A percentile compares a stretch with the other conserved stretches of the same genome.
These are phyloP conservation scores for Tragelaphus scriptus DNA, from an alignment of 2,113 vertebrate genomes.

Conservation along the genomic window DNA sequence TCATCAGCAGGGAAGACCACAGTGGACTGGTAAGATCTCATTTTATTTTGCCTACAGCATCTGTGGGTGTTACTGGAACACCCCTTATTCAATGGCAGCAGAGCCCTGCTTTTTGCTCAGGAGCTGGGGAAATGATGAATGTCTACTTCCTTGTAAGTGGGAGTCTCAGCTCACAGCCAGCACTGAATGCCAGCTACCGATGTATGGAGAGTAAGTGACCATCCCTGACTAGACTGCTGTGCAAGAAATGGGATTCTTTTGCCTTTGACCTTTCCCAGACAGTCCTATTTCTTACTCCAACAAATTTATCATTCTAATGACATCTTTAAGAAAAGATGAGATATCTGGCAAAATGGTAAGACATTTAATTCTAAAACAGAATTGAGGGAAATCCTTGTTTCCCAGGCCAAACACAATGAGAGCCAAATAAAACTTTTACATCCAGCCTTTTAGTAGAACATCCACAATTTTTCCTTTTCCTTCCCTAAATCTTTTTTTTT, in stretches of 20 bases:
- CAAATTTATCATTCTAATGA: background rate
- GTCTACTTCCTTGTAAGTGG: background rate
- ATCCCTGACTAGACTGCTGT: background rate
- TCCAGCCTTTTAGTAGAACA: background rate
- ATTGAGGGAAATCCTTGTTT: background rate
- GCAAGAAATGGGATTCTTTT: background rate
- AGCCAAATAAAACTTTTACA: conserved; percentile 49
- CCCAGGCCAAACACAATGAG: background rate
- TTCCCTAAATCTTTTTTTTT: conserved; percentile 25
- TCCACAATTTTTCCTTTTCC: conserved; percentile 38
- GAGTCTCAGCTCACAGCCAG: background rate
- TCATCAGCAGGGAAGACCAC: background rate
- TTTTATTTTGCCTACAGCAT: conserved; percentile 19
- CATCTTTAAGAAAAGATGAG: background rate
- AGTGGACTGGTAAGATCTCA: background rate
- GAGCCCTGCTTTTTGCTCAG: background rate
- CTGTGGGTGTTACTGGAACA: background rate
- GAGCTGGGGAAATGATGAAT: background rate
- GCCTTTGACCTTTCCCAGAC: background rate
- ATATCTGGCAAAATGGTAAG: background rate
- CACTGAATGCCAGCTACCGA: background rate
- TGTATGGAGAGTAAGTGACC: background rate
- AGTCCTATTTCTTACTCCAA: background rate
- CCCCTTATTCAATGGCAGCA: background rate
- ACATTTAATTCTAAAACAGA: background rate